Percentiles rank a stretch among this genome's conserved stretches.
These are phyloP conservation scores for Montipora foliosa DNA, from an alignment of 64 coral and sea anemone species.

Conservation along the genomic window DNA sequence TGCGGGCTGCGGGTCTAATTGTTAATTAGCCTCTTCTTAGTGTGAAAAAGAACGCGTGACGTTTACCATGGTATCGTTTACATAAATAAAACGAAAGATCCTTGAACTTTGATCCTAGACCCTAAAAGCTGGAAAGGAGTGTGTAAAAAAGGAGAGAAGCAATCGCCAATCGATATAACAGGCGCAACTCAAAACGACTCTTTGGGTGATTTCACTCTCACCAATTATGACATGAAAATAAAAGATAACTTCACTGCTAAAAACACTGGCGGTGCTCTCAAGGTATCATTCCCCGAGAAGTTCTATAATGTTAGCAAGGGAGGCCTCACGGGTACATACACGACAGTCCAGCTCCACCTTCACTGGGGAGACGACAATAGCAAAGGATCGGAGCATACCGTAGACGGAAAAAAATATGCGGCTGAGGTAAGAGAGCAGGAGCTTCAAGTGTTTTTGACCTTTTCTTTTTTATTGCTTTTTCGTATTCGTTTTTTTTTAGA, in stretches of 20 bases:
- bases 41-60: too few species aligned
- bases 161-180: slow-evolving; percentile 13
- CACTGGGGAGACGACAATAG: slow-evolving; percentile 27
- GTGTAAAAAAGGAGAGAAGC: neutral
- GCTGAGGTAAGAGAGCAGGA: slow-evolving; percentile 19
- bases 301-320: slow-evolving; percentile 4
- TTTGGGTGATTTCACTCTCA: neutral
- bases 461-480: too few species aligned
- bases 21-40: too few species aligned
- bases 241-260: neutral
- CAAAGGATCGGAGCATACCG: slow-evolving; percentile 46
- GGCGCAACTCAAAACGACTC: neutral
- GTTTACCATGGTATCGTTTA: neutral
- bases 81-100: neutral
- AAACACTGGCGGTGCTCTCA: slow-evolving; percentile 29
- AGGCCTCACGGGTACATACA: slow-evolving; percentile 7
- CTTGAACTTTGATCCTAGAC: neutral
- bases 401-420: slow-evolving; percentile 9
- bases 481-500: too few species aligned
- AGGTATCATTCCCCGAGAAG: neutral
- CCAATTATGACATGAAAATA: neutral
- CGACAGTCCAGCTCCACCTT: slow-evolving; percentile 8
- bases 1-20: too few species aligned
- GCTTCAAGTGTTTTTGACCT: too few species aligned
- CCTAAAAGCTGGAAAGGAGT: neutral